Evolutionary conservation across 2,113 vertebrate species (phyloP), one percentile per base, ranked within the genome.

Genomic region (Pandion haliaetus): DNA sequence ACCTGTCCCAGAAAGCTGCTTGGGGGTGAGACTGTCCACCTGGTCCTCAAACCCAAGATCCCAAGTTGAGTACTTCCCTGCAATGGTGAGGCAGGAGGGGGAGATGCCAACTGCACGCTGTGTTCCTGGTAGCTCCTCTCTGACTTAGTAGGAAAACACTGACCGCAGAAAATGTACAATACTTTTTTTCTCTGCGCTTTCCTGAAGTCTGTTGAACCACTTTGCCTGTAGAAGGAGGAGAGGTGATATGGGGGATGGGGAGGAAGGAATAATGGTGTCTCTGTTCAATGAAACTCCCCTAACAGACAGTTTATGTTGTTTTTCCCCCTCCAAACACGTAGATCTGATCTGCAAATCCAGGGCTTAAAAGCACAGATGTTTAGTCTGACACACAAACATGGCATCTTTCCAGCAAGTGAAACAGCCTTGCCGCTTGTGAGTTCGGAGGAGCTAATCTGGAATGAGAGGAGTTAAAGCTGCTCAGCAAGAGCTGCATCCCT

Each of bases 391-490:
- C 59, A 65, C 82, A 80, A 83, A 73, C 2, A 1, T 28, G 74
- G 82, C 72, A 58, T 59, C 47, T 4, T 77, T 62, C 92, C 92
- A 91, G 93, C 81, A 58, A 91, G 69, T 58, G 66, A 54, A 82
- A 49, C 42, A 58, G 77, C 93, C 55, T 90, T 40, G 72, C n/a
- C 0, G 2, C 72, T 79, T 72, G 7, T 52, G 65, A 23, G 40
- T 59, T 95, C 82, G 0, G 81, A 95, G 95, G 94, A 88, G 85
- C 84, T 97, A 77, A 97, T 95, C 89, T 87, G 94, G 97, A 96
- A 97, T 98, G 66, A 97, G 85, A 98, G 94, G 94, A 98, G 95
- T 97, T 90, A 97, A 97, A 97, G 91, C 96, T 90, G 77, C 93
- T 95, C 92, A 96, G 95, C 95, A 91, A 88, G 72, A 96, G 91